Percentiles rank a stretch among this genome's conserved stretches.
Evolutionary conservation across 1,140 invertebrate genomes (phyloP).

Genomic region (Temnothorax curvispinosus): DNA sequence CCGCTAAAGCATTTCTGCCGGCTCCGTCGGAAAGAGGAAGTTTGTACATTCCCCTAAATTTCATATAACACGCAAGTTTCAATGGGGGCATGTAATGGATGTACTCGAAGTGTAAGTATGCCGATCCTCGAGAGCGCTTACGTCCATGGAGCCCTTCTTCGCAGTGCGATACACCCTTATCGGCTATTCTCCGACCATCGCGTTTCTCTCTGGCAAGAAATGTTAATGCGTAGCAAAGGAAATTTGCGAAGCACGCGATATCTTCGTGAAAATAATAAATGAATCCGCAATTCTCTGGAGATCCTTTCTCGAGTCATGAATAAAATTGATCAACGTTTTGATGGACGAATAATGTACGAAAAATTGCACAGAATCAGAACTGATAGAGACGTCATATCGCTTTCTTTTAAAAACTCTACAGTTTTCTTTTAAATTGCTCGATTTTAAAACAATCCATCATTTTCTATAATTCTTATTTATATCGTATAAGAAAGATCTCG

Average conservation of each 20-base stretch:
- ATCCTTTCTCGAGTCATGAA: neutral
- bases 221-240: constrained; percentile 24
- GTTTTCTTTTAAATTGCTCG: neutral
- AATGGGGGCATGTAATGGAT: constrained; percentile 34
- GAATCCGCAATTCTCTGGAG: constrained; percentile 14
- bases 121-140: constrained; percentile 25
- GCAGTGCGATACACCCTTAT: constrained; percentile 38
- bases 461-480: neutral
- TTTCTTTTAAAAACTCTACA: neutral
- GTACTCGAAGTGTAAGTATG: constrained; percentile 17
- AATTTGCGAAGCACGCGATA: constrained; percentile 37
- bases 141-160: neutral
- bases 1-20: neutral
- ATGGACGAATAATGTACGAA: neutral
- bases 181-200: neutral
- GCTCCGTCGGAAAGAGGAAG: constrained; percentile 8
- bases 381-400: neutral
- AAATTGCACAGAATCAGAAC: neutral
- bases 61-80: constrained; percentile 42
- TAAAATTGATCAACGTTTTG: constrained; percentile 9
- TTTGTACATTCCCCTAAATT: constrained; percentile 39
- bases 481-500: neutral
- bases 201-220: constrained; percentile 24
- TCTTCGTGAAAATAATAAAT: constrained; percentile 46
- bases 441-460: neutral